A percentile compares a stretch with the other conserved stretches of the same genome.
Conservation (phyloP, 2,888 invertebrate species). For the Drosophila monieri region DNA sequence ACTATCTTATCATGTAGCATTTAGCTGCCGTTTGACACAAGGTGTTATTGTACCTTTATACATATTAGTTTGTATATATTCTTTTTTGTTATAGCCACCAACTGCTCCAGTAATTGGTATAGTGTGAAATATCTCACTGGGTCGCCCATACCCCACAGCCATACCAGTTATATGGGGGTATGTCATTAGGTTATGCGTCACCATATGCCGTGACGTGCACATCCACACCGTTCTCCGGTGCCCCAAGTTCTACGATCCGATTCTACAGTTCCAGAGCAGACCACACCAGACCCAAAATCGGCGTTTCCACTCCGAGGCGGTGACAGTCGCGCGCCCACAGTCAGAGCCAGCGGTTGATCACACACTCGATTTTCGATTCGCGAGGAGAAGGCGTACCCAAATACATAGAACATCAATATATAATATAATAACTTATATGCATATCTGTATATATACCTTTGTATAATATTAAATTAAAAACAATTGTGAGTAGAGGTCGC, state of each 20-base stretch:
- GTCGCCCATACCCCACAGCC: slow-evolving; percentile 4
- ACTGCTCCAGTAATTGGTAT: slow-evolving; percentile 3
- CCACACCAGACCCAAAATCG: slow-evolving; percentile 43
- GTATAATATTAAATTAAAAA: slow-evolving; percentile 71
- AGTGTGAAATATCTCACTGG: slow-evolving; percentile 28
- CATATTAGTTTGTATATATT: not conserved
- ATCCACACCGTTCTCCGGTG: slow-evolving; percentile 17
- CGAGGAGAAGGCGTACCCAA: slow-evolving; percentile 23
- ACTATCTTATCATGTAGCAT: slow-evolving; percentile 45
- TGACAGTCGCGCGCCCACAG: slow-evolving; percentile 70
- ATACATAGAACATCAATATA: slow-evolving; percentile 31
- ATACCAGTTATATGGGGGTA: slow-evolving; percentile 14
- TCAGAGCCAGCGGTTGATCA: slow-evolving; percentile 55
- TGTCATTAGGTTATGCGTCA: slow-evolving; percentile 68
- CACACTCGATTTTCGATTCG: slow-evolving; percentile 47
- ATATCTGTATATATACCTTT: slow-evolving; percentile 30
- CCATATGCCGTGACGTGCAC: slow-evolving; percentile 59
- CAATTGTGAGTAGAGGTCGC: slow-evolving; percentile 74
- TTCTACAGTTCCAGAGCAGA: slow-evolving; percentile 11
- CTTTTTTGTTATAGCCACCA: slow-evolving; percentile 30
- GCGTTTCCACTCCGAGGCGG: slow-evolving; percentile 29
- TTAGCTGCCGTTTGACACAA: slow-evolving; percentile 49
- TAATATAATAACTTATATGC: slow-evolving; percentile 38
- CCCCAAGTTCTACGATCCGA: slow-evolving; percentile 7
- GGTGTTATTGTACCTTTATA: slow-evolving; percentile 25